A percentile compares a stretch with the other conserved stretches of the same genome.
Conservation (phyloP, 2,113 vertebrate genomes). For the Cyanoramphus novaezelandiae region DNA sequence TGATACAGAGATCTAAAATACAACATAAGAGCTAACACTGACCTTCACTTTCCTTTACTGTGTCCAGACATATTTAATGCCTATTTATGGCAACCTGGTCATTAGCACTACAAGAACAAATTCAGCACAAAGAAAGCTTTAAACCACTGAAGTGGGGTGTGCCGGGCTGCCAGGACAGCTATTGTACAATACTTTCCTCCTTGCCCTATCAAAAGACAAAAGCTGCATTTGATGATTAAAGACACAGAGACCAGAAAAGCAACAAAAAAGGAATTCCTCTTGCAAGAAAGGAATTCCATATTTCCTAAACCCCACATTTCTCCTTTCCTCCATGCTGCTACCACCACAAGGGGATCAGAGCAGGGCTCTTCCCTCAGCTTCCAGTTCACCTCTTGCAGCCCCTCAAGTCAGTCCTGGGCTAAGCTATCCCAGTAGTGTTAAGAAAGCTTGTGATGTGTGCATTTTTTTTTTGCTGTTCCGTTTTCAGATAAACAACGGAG, state of each 20-base stretch:
- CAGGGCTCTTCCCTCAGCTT: background rate
- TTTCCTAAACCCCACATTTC: background rate
- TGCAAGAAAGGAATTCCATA: background rate
- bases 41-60: background rate
- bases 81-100: constrained; percentile 57
- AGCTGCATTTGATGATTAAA: constrained; percentile 47
- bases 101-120: constrained; percentile 56
- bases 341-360: background rate
- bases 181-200: constrained; percentile 35
- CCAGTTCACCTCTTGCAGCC: background rate
- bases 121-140: constrained; percentile 52
- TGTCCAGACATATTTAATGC: constrained; percentile 22
- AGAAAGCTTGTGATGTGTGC: background rate
- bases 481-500: background rate
- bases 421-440: background rate
- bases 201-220: constrained; percentile 41
- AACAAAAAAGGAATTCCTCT: background rate
- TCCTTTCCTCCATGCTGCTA: background rate
- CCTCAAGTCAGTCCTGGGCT: background rate
- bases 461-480: background rate
- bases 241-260: constrained; percentile 37
- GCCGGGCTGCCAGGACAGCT: background rate
- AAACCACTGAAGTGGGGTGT: constrained; percentile 35
- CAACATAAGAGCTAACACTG: background rate
- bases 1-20: constrained; percentile 27